Conservation (phyloP, 2,797 vertebrate genomes). For the Halcyon badia region DNA sequence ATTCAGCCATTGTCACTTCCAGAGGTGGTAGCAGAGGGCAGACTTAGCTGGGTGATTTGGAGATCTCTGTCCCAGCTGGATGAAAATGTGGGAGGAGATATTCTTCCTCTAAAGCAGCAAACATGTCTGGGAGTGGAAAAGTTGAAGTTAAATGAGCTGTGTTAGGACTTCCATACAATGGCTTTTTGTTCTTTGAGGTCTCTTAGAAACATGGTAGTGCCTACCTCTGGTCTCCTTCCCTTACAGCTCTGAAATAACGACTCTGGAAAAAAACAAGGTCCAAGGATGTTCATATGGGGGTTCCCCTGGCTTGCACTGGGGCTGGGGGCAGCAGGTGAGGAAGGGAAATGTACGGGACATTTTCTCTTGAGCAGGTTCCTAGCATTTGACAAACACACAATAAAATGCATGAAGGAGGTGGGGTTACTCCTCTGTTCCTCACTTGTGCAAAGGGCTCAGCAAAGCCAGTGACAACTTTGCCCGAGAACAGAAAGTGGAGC, state of each 20-base stretch:
- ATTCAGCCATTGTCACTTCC: accelerated
- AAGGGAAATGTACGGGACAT: accelerated
- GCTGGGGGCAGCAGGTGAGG: neutral
- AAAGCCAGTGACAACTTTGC: neutral
- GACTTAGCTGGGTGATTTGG: no score
- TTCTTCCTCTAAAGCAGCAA: neutral
- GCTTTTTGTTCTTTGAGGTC: neutral
- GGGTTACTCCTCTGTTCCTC: neutral
- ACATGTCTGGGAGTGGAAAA: neutral
- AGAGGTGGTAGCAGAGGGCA: neutral
- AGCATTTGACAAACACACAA: neutral
- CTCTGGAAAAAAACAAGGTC: neutral
- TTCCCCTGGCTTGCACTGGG: neutral
- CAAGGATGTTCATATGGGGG: neutral
- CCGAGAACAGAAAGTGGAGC: neutral
- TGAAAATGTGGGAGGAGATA: neutral
- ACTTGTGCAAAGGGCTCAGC: accelerated
- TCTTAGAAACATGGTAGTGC: accelerated
- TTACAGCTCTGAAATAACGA: neutral
- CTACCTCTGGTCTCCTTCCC: neutral
- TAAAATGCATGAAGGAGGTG: accelerated
- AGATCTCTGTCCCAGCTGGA: neutral
- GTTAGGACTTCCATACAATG: accelerated
- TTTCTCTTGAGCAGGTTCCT: neutral
- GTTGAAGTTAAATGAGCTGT: neutral